phyloP scores from a whole-genome alignment of 2,888 invertebrate species.

The Bruchidius siliquastri region DNA sequence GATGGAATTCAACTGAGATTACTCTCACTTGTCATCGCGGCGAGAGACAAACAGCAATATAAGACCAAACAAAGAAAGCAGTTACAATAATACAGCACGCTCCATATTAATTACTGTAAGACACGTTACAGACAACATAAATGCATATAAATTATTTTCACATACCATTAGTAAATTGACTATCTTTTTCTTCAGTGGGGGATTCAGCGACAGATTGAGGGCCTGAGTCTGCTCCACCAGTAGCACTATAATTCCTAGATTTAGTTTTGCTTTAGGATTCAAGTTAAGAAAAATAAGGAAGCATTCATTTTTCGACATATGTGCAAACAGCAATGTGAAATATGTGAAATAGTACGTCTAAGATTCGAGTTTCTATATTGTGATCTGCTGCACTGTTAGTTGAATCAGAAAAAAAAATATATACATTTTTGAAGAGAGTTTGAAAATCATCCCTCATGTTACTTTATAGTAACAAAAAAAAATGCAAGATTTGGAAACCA shows the following conservation, averaged over 20 bases:
- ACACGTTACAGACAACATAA: background rate
- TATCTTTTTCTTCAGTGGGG: constrained; percentile 75
- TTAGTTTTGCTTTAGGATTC: constrained; percentile 31
- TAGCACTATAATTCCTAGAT: constrained; percentile 61
- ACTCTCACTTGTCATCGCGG: background rate
- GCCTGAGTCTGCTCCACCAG: constrained; percentile 86
- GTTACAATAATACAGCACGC: no score
- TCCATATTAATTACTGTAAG: background rate
- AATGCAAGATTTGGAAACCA: no score
- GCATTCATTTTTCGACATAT: background rate
- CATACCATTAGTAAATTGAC: constrained; percentile 71
- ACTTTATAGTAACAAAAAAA: no score
- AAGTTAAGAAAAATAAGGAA: constrained; percentile 20
- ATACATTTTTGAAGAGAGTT: no score
- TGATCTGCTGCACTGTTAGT: no score
- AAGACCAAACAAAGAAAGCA: background rate
- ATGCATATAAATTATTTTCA: constrained; percentile 8
- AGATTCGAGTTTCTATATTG: no score
- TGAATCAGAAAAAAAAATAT: no score
- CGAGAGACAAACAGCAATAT: background rate
- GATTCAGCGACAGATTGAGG: constrained; percentile 75
- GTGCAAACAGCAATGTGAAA: background rate
- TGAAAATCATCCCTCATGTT: no score
- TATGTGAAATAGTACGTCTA: background rate
- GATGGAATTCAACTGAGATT: no score